These are phyloP conservation scores for Allygus modestus DNA, from an alignment of 2,888 invertebrate species.

Conservation along the genomic window DNA sequence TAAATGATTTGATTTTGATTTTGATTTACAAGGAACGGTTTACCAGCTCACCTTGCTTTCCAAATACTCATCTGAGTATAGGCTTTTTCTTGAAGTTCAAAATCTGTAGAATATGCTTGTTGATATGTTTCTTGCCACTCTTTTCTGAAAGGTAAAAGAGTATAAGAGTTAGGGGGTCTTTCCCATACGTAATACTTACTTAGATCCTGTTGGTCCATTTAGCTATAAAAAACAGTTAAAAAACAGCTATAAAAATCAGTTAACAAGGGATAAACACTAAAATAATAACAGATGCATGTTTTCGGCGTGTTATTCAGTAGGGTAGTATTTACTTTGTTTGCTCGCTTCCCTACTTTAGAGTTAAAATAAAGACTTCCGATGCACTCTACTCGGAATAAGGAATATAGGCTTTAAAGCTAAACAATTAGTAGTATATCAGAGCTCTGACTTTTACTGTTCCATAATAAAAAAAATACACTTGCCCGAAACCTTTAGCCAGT, in stretches of 20 bases:
- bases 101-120: conserved; percentile 74
- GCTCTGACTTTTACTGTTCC: too few relatives aligned
- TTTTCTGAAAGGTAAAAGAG: conserved; percentile 66
- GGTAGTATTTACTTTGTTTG: too few relatives aligned
- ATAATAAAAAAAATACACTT: too few relatives aligned
- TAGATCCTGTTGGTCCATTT: background rate
- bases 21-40: too few relatives aligned
- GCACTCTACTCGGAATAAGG: too few relatives aligned
- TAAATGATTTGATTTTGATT: too few relatives aligned
- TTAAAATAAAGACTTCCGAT: too few relatives aligned
- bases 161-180: background rate
- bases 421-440: too few relatives aligned
- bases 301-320: background rate
- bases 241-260: background rate
- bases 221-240: background rate
- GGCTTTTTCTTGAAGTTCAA: conserved; percentile 74
- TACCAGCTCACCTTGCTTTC: conserved; percentile 72
- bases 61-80: conserved; percentile 70
- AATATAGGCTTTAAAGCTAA: too few relatives aligned
- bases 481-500: too few relatives aligned
- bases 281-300: background rate
- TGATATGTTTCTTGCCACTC: conserved; percentile 79
- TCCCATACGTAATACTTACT: background rate
- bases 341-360: too few relatives aligned
- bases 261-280: background rate